phyloP scores from a whole-genome alignment of 2,113 vertebrate genomes.

The Dolichallabes microphthalmus region DNA sequence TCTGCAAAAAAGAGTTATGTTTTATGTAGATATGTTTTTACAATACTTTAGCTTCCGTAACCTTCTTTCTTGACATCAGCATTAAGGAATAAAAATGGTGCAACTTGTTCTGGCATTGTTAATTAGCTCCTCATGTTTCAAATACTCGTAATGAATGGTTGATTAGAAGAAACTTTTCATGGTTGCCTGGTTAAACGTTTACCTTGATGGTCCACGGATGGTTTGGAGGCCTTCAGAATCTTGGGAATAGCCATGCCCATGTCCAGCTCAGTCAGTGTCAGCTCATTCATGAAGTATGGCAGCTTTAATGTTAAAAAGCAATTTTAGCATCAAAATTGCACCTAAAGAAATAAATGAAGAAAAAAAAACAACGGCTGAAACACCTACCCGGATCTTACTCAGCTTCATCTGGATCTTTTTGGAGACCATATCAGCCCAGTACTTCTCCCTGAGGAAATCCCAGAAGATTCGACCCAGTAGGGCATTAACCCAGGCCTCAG shows the following conservation, averaged over 20 bases:
- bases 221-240: slow-evolving; percentile 90
- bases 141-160: not conserved
- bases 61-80: not conserved
- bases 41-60: not conserved
- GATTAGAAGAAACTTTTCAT: not conserved
- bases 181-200: slow-evolving; percentile 47
- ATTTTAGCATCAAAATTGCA: not conserved
- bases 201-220: slow-evolving; percentile 94
- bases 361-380: not conserved
- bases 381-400: slow-evolving; percentile 94
- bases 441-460: slow-evolving; percentile 97
- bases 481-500: slow-evolving; percentile 94
- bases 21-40: too few relatives aligned
- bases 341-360: not conserved
- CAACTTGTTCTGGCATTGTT: not conserved
- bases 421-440: slow-evolving; percentile 93
- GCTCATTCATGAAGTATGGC: slow-evolving; percentile 98
- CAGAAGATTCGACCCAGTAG: slow-evolving; percentile 94
- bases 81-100: not conserved
- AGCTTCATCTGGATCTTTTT: slow-evolving; percentile 99
- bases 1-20: too few relatives aligned
- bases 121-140: not conserved
- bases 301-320: slow-evolving; percentile 71
- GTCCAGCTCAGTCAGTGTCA: slow-evolving; percentile 94
- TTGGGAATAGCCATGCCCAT: slow-evolving; percentile 96